Evolutionary conservation across 2,797 vertebrate species (phyloP), one percentile per base, ranked within the genome.

Genomic region (Coregonus suidteri): DNA sequence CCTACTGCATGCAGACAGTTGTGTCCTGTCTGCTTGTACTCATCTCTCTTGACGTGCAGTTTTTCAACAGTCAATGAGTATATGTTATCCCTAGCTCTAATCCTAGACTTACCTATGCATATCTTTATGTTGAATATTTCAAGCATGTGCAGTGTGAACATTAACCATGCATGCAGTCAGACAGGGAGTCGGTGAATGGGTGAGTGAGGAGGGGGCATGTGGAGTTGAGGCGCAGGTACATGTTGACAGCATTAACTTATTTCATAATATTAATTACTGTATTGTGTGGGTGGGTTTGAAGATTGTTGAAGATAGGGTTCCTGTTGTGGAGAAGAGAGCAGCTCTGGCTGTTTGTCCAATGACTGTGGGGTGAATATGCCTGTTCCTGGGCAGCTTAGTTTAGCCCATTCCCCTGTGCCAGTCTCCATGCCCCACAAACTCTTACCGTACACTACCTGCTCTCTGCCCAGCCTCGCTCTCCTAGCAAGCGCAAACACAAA

Each of bases 151-250:
- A 20, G n/a, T 18, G 56, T 18, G 56, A 20, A 18, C 56, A 59
- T 59, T 20, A 59, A 20, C 56, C 56, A 67, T 67, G 65, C 14
- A 11, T 30, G 25, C 64, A 31, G 9, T 65, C 51, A 72, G 20
- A 72, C 70, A 18, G 47, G 6, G 47, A 71, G 35, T 41, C 16
- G 20, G 35, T 41, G 41, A 41, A 47, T 47, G 41, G 9, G 41
- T 47, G 41, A 11, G 41, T 47, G 41, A 3, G 9, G 41, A 47
- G 47, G 41, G 4, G 54, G 20, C 15, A 14, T 54, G 79, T 34
- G 83, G 82, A 88, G 81, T 84, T 87, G 77, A 88, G 74, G 72
- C 18, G 16, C 70, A 80, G 78, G 80, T 89, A 85, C 84, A 88
- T 85, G 85, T 84, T 47, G 7, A 41, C 25, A 6, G 52, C 52